Base-by-base conservation (phyloP, 2,888 invertebrate genomes). In the Molorchus minor region DNA sequence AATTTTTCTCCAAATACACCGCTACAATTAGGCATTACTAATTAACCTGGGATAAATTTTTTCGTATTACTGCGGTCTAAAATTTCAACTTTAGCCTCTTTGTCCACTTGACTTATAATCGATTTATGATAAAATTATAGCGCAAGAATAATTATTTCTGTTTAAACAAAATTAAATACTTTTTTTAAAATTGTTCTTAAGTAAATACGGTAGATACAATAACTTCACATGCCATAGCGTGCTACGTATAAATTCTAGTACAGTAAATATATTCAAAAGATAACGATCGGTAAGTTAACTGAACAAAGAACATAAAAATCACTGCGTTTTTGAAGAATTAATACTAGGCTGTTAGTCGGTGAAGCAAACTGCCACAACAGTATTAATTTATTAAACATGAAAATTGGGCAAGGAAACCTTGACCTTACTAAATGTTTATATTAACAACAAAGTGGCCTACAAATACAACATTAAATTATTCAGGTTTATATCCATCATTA, bases 221-320 rank as follows among this genome's bases (percentile, higher is more conserved):
- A 38, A 10, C 49, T 4, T 25, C 10, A 49, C 49, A 49, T 49
- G 49, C 38, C 15, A 49, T 49, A 15, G 49, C 49, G 49, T 49
- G 49, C 16, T 17, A 38, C 3, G 38, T 49, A 49, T 25, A 25
- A 49, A 49, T 49, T 38, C 16, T 17, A 21, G 29, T 38, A 49
- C 16, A 49, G 38, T 49, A 49, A 49, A 49, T 49, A 38, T 49
- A 49, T 49, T 38, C 49, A 49, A 12, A 35, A 33, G 49, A 49
- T 49, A 49, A 16, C 15, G 17, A 38, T 49, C 49, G 21, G 29
- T 38, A 49, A 36, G 36, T 38, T 36, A 49, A 49, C 12, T 49
- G 49, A 40, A 49, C 49, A 49, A 38, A 49, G 38, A 49, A 49
- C 49, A 29, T 49, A 49, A 49, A 49, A 49, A 38, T 40, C 38